These are phyloP conservation scores for Morelia viridis DNA, from an alignment of 2,797 vertebrate species.

Conservation along the genomic window DNA sequence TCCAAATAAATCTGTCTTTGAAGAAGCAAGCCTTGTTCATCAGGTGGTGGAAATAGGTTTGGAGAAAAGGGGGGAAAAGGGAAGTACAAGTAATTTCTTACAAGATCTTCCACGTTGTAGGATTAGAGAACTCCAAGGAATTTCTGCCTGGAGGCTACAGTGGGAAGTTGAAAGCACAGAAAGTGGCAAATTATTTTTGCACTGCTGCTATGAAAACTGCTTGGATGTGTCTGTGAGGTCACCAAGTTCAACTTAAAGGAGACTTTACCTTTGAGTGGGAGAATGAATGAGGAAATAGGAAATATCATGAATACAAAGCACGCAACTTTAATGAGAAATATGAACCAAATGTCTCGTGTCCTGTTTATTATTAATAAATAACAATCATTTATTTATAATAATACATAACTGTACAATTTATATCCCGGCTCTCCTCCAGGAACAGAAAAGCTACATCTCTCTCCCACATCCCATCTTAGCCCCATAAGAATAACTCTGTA, in stretches of 20 bases:
- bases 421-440: background rate
- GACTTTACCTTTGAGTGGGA: background rate
- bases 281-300: background rate
- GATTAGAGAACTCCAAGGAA: background rate
- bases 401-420: background rate
- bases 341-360: background rate
- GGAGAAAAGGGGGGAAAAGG: fast-evolving
- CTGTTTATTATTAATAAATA: background rate
- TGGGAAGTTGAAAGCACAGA: background rate
- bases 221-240: background rate
- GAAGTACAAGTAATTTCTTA: background rate
- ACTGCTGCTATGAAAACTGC: background rate
- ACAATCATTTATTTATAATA: background rate
- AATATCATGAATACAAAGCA: background rate
- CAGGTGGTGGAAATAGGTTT: background rate
- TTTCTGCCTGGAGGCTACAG: background rate
- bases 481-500: background rate
- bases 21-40: background rate
- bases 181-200: background rate
- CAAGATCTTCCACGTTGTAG: background rate
- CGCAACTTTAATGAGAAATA: background rate
- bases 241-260: background rate
- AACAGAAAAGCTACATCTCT: background rate
- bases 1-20: background rate
- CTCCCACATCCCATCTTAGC: background rate